phyloP scores from a whole-genome alignment of 2,113 vertebrate species.

The Eulemur macaco region DNA sequence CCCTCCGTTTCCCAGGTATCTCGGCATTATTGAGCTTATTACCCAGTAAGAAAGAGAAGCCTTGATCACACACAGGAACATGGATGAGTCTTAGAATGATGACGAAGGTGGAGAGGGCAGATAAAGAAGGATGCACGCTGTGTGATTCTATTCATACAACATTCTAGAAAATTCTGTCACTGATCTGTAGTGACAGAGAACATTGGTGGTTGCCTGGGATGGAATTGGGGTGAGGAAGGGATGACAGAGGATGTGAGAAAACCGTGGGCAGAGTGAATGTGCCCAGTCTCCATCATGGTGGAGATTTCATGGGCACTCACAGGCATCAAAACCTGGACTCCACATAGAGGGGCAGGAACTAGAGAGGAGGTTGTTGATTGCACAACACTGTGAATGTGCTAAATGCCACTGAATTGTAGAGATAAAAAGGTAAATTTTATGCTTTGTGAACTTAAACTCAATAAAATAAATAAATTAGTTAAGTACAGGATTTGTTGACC shows the following conservation, averaged over 20 bases:
- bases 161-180: neutral
- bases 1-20: neutral
- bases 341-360: no score
- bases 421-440: neutral
- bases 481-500: neutral
- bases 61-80: neutral
- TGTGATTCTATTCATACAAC: no score
- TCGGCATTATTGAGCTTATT: neutral
- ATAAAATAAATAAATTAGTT: neutral
- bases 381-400: neutral
- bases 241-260: no score
- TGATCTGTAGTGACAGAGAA: neutral
- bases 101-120: neutral
- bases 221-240: no score
- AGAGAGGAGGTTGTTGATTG: no score
- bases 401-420: fast-evolving
- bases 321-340: no score
- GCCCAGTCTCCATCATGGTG: no score
- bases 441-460: neutral
- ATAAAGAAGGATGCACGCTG: neutral
- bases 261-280: no score
- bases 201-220: no score
- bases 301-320: no score
- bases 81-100: neutral
- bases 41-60: neutral